Evolutionary conservation across 2,797 vertebrate genomes (phyloP), one percentile per base, ranked within the genome.

Genomic region (Microcaecilia unicolor): DNA sequence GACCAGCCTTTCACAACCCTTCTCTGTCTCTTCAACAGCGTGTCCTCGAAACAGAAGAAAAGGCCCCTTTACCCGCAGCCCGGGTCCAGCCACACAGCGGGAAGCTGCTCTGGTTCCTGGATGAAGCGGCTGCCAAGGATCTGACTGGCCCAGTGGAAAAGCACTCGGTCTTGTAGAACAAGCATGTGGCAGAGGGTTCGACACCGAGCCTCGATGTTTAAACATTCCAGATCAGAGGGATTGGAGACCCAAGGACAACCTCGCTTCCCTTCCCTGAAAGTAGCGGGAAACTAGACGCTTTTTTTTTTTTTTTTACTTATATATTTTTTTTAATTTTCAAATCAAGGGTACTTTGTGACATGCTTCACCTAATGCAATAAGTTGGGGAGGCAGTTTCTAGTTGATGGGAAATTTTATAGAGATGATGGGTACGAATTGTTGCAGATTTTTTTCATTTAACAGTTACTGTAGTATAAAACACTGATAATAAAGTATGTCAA

Each of bases 41-140:
- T 33, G 81, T 97, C 31, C 58, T 97, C 57, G 89, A 96, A 59
- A 84, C 74, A 1, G 45, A 79, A 10, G 81, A 90, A 14, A 72
- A 73, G 3, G 68, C 74, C 2, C 70, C 59, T 0, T 75, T 90
- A 10, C 93, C 93, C 0, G 90, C 92, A 0, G 86, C 89, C 2
- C 78, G 82, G 1, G 89, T 96, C 4, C 62, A 39, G 18, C 91
- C 91, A 1, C 53, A 44, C 23, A 64, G 74, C 0, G 91, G 92
- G 11, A 81, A 85, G 48, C 79, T 97, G 17, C 73, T 82, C 47
- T 97, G 93, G 93, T 78, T 94, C 52, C 57, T 94, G 22, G 93
- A 96, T 10, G 89, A 91, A 39, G 58, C 90, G 0, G 91, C 93
- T 1, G 90, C 90, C 2, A 64, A 77, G 11, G 81, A 84, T 8